Evolutionary conservation across 2,113 vertebrate genomes (phyloP), one percentile per base, ranked within the genome.

Genomic region (Meriones unguiculatus): DNA sequence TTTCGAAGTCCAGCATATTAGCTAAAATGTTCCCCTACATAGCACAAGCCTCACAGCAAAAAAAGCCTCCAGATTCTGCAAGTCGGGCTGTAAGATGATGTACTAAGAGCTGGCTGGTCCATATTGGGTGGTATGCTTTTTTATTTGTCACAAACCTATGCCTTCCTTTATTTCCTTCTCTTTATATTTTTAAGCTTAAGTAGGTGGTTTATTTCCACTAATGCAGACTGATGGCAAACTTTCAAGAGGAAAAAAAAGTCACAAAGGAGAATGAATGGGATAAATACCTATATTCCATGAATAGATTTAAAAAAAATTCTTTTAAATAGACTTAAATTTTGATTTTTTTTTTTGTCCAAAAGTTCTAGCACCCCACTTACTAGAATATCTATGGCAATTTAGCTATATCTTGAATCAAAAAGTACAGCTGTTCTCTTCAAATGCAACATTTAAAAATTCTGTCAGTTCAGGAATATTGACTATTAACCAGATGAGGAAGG

Each of bases 1-100:
- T 97, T 95, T 84, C 75, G 73, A 57, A 86, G 88, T 94, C 85
- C n/a, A 30, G 54, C 85, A 72, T 54, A 91, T 90, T 89, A 93
- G 35, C 38, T 84, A 85, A 94, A 94, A 90, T 10, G 9, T 77
- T 50, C 20, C 73, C 14, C 17, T 52, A 1, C 13, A 32, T 28
- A 38, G 69, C 75, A 77, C 2, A 54, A 65, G 87, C 4, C 1
- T 72, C 41, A 18, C 30, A 88, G 75, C 1, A 59, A 72, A 46
- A 46, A 93, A 54, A 86, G 41, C 28, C 24, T 86, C 9, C 22
- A 32, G 59, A 64, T 50, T 86, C 77, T 57, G 28, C n/a, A 54
- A 14, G 12, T 22, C 50, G 52, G 87, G 50, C 3, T 64, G 50
- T 57, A 35, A 57, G 24, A n/a, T 22, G 30, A 75, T 12, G 13